phyloP scores from a whole-genome alignment of 2,113 vertebrate genomes.

The Myotis davidii region DNA sequence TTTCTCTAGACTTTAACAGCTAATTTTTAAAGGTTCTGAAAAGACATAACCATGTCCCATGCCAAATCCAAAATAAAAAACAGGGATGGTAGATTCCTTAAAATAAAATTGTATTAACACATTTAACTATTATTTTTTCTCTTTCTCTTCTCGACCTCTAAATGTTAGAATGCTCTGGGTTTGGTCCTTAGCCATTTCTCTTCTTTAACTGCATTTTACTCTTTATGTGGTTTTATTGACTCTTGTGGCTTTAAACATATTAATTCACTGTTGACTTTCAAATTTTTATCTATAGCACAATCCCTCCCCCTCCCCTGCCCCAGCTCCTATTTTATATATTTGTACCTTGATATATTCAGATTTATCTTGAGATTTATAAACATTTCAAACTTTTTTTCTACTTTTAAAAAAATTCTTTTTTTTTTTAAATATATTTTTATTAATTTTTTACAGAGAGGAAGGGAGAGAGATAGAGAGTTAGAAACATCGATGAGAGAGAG shows the following conservation, averaged over 20 bases:
- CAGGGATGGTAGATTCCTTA: not conserved
- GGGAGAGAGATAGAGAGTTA: too few species aligned
- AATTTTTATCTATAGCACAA: not conserved
- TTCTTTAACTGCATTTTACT: not conserved
- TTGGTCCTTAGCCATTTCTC: not conserved
- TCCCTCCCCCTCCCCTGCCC: not conserved
- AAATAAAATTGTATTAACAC: slow-evolving; percentile 23
- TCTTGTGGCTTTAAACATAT: not conserved
- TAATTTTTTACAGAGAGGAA: too few species aligned
- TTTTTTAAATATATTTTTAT: too few species aligned
- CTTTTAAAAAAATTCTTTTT: not conserved
- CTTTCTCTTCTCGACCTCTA: slow-evolving; percentile 20
- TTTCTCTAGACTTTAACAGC: not conserved
- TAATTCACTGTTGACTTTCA: slow-evolving; percentile 25
- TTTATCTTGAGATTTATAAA: not conserved
- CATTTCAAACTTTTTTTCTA: not conserved
- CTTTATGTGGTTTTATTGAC: slow-evolving; percentile 15
- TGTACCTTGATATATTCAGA: not conserved
- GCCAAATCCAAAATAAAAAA: slow-evolving; percentile 14
- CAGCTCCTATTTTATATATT: not conserved
- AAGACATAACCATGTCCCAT: not conserved
- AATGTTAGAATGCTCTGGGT: not conserved
- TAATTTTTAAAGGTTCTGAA: not conserved
- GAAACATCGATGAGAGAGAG: too few species aligned
- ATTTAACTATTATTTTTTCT: slow-evolving; percentile 21